These are phyloP conservation scores for Cheilosia vulpina DNA, from an alignment of 2,888 invertebrate species.

Conservation along the genomic window DNA sequence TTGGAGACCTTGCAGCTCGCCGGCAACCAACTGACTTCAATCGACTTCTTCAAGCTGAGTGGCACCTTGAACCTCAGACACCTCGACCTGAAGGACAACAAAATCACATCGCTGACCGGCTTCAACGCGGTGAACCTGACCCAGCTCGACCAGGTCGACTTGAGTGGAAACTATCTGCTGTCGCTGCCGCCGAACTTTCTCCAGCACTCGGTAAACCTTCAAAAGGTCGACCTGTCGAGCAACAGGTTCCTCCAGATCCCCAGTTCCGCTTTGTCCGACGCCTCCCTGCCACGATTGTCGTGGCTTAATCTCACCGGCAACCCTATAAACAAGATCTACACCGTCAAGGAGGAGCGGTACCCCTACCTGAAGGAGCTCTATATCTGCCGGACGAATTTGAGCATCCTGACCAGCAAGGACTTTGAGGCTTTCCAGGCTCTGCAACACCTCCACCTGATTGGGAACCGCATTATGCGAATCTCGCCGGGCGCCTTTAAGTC, in stretches of 20 bases:
- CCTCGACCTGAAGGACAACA: conserved; percentile 90
- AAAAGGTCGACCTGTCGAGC: conserved; percentile 90
- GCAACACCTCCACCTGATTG: conserved; percentile 89
- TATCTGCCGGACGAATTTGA: conserved; percentile 91
- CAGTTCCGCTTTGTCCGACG: conserved; percentile 88
- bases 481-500: conserved; percentile 94
- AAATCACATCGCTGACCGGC: conserved; percentile 89
- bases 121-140: conserved; percentile 91
- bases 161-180: conserved; percentile 90
- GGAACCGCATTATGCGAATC: conserved; percentile 90
- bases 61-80: conserved; percentile 90
- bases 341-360: conserved; percentile 88
- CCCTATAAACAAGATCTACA: conserved; percentile 89
- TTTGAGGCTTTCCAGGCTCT: conserved; percentile 92
- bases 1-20: conserved; percentile 89
- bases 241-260: conserved; percentile 93
- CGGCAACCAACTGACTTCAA: conserved; percentile 87
- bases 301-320: conserved; percentile 93
- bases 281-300: conserved; percentile 88
- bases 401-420: conserved; percentile 92
- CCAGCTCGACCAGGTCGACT: conserved; percentile 89
- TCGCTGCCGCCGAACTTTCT: conserved; percentile 93
- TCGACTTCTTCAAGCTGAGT: conserved; percentile 91
- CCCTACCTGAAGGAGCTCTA: conserved; percentile 92
- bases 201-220: conserved; percentile 88